These are phyloP conservation scores for Colistium nudipinnis DNA, from an alignment of 2,113 vertebrate species.

Conservation along the genomic window DNA sequence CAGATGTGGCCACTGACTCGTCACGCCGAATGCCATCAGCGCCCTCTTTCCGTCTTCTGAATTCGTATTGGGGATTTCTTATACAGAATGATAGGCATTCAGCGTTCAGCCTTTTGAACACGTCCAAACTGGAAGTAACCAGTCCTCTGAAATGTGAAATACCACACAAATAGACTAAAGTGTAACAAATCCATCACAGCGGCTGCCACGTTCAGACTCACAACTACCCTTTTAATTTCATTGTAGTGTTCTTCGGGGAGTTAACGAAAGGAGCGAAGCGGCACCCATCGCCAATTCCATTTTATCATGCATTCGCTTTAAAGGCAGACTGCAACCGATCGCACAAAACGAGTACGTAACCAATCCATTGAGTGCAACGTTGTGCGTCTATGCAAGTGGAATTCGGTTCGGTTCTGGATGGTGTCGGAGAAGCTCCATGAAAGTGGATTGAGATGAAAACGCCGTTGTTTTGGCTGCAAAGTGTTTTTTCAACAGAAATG, in stretches of 20 bases:
- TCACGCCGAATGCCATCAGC: too few relatives aligned
- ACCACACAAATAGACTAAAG: conserved; percentile 35
- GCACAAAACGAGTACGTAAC: too few relatives aligned
- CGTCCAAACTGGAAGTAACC: conserved; percentile 36
- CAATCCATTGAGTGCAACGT: too few relatives aligned
- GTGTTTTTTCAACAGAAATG: too few relatives aligned
- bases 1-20: conserved; percentile 7
- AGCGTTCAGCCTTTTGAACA: neutral
- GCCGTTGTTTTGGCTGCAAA: too few relatives aligned
- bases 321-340: conserved; percentile 31
- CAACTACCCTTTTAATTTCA: neutral
- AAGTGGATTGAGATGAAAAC: too few relatives aligned
- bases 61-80: neutral
- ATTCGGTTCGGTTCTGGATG: too few relatives aligned
- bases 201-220: conserved; percentile 12
- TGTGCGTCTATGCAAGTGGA: too few relatives aligned
- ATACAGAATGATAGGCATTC: too few relatives aligned
- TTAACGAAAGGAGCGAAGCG: conserved; percentile 21
- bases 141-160: conserved; percentile 48
- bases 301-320: conserved; percentile 27
- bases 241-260: neutral
- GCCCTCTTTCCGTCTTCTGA: neutral
- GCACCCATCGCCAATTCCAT: neutral
- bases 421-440: too few relatives aligned
- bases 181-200: conserved; percentile 13